Base-by-base conservation (phyloP, 1,140 invertebrate genomes). In the Stegodyphus mimosarum region DNA sequence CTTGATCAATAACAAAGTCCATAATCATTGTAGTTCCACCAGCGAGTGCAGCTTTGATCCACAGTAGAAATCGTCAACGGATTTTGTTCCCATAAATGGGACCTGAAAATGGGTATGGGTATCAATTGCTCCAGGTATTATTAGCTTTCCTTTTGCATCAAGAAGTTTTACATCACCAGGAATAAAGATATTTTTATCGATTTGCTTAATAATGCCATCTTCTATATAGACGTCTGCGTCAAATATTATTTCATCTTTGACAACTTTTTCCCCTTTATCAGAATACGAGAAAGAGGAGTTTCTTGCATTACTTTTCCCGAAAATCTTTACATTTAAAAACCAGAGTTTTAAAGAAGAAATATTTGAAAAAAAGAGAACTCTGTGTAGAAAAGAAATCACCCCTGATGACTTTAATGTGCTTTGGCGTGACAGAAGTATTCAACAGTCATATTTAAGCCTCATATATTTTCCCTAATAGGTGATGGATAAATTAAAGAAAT, bases 211-310 rank as follows among this genome's bases (percentile, higher is more conserved):
- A 88, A 96, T 92, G 52, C 97, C 97, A 93, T 98, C 96, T 91
- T 98, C 97, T 89, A 99, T 94, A 91, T 96, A 98, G 48, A 99
- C 93, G 90, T 99, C 97, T 71, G 94, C 95, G 89, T 96, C 94
- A 86, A 94, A 93, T 88, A 96, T 95, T 55, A 93, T 94, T 91
- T 99, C 97, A 89, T 98, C 97, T 91, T 99, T 99, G 71, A 99
- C 96, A 83, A 99, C 94, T 89, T 95, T 94, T 11, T 98, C 98
- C 92, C 97, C 96, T 92, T 98, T 87, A 99, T 97, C 63, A 99
- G 92, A 64, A 99, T 92, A 10, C 96, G 94, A 90, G 97, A 97
- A 90, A 97, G 96, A 48, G 96, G 94, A 90, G 33, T 3, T 33
- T 33, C 33, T 33, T 33, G 33, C 33, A 33, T 33, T 33, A 33